Conservation (phyloP, 2,113 vertebrate species). For the Eonycteris spelaea region DNA sequence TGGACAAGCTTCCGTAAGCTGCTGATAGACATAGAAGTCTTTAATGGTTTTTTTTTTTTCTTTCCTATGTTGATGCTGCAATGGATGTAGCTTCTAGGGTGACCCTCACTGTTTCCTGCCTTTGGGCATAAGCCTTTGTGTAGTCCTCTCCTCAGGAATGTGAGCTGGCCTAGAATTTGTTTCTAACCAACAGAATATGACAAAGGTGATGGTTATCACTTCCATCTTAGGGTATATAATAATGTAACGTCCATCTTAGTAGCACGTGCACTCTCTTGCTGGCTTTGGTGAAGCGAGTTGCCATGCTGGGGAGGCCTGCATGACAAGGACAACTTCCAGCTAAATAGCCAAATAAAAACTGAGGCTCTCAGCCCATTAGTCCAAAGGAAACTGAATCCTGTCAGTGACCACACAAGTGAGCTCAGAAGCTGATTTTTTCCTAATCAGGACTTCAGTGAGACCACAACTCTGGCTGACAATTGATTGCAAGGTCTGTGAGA, state of each 20-base stretch:
- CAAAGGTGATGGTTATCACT: background rate
- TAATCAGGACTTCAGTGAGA: background rate
- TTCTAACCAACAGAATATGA: background rate
- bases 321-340: background rate
- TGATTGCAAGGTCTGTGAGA: background rate
- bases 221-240: background rate
- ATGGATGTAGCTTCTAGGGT: background rate
- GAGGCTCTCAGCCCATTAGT: background rate
- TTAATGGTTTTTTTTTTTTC: background rate
- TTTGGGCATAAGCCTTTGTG: background rate
- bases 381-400: background rate
- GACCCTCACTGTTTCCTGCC: background rate
- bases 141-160: background rate
- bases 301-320: background rate
- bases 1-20: background rate
- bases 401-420: background rate
- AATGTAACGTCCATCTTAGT: background rate
- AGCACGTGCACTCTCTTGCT: background rate
- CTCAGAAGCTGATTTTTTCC: background rate
- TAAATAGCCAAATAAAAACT: background rate
- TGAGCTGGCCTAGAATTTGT: background rate
- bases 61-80: background rate
- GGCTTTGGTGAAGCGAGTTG: background rate
- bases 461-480: background rate
- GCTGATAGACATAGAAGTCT: background rate